Percentiles rank a stretch among this genome's conserved stretches.
phyloP scores from a whole-genome alignment of 2,888 invertebrate genomes.

The Polyommatus icarus region DNA sequence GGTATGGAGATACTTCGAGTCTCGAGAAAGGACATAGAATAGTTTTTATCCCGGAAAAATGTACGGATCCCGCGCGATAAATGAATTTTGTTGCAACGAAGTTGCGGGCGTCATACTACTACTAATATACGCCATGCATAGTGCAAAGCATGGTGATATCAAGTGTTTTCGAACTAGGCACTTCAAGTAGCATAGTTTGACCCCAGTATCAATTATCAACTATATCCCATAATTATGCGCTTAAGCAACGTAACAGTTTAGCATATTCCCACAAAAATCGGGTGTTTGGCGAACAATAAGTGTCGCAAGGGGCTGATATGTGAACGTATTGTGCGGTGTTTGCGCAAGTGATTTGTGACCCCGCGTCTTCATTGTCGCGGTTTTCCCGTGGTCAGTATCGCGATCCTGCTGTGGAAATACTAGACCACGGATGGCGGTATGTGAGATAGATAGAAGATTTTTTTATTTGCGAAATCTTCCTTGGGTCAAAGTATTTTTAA shows the following conservation, averaged over 20 bases:
- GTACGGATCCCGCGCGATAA: too few species aligned
- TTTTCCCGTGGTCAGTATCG: constrained; percentile 27
- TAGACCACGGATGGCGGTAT: neutral
- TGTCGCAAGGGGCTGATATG: constrained; percentile 28
- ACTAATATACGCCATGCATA: too few species aligned
- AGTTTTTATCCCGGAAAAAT: too few species aligned
- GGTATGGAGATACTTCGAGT: too few species aligned
- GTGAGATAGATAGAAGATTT: neutral
- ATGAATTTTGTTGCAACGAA: too few species aligned
- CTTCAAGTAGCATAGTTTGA: neutral
- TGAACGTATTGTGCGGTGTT: constrained; percentile 22
- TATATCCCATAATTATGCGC: neutral
- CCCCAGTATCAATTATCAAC: neutral
- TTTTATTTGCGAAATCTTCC: too few species aligned
- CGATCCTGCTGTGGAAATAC: constrained; percentile 3
- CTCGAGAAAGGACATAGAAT: too few species aligned
- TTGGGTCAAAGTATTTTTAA: too few species aligned
- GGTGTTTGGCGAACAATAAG: constrained; percentile 29
- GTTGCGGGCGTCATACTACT: too few species aligned
- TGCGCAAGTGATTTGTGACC: constrained; percentile 20
- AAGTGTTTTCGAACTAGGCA: neutral
- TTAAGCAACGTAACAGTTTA: constrained; percentile 19
- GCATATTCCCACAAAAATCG: constrained; percentile 31
- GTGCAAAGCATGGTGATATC: neutral
- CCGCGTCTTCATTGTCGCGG: constrained; percentile 22